Evolutionary conservation across 2,797 vertebrate genomes (phyloP), one percentile per base, ranked within the genome.

Genomic region (Myripristis jacobus): DNA sequence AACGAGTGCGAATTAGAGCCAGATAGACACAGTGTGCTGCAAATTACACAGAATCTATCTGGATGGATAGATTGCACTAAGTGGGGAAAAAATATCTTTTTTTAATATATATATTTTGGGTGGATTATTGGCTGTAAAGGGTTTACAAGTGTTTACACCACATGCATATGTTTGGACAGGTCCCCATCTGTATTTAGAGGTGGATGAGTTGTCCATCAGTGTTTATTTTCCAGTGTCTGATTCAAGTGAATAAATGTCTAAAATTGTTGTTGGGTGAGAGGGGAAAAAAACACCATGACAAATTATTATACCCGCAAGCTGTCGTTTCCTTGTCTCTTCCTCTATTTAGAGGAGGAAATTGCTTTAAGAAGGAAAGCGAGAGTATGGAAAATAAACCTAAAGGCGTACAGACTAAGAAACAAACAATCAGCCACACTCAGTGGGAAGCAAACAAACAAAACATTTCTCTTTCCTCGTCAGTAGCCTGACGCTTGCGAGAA

Each of bases 401-500:
- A 78, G 59, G 68, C 16, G 54, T 79, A 77, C 29, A 47, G 47
- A 50, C n/a, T 1, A 6, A 22, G 31, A 80, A 83, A 77, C 68
- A 83, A 83, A 82, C 70, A 80, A 84, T 85, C 79, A 85, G 36
- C 44, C 19, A 50, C 73, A 75, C 59, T 79, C 80, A 70, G 83
- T 44, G 53, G 66, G 78, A 75, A 69, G 69, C 70, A 75, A 77
- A 56, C 67, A 84, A 79, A 85, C 64, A 71, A 54, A 79, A 66
- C 44, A 31, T 24, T 70, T 36, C 52, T 59, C 50, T 48, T 68
- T 64, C 59, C 67, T 70, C n/a, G 10, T 73, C 83, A 71, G 46
- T 61, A 52, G 53, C 51, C 50, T 66, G 66, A 10, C 66, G 18
- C 18, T 66, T 68, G 46, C 63, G 65, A 74, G 48, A 63, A 70